phyloP scores from a whole-genome alignment of 2,888 invertebrate species.

The Mesochorus sp. region DNA sequence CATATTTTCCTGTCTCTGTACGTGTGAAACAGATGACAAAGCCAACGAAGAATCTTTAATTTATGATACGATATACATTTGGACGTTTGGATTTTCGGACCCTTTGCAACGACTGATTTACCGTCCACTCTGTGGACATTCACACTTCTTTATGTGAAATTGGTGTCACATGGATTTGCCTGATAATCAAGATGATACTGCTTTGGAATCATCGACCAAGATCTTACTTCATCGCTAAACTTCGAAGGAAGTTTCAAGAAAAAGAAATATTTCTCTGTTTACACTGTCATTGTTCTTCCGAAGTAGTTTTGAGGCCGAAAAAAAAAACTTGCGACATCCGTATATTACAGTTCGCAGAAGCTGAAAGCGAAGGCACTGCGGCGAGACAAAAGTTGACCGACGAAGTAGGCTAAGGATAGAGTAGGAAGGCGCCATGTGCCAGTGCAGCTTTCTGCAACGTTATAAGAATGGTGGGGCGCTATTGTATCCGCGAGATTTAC shows the following conservation, averaged over 20 bases:
- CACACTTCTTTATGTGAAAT: conserved; percentile 19
- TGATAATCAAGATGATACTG: too few relatives aligned
- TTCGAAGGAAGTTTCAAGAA: neutral
- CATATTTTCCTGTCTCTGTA: neutral
- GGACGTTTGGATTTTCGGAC: conserved; percentile 71
- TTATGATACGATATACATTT: conserved; percentile 70
- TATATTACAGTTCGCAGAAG: conserved; percentile 5
- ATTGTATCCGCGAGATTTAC: conserved; percentile 76
- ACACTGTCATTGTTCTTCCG: conserved; percentile 3
- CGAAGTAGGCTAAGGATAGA: conserved; percentile 37
- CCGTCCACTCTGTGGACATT: conserved; percentile 51
- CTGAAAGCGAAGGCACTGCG: conserved; percentile 16
- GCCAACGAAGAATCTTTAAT: conserved; percentile 63
- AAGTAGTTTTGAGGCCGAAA: neutral
- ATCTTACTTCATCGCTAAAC: too few relatives aligned
- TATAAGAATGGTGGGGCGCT: conserved; percentile 62
- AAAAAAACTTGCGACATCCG: neutral
- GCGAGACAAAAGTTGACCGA: conserved; percentile 34
- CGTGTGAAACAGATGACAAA: conserved; percentile 28
- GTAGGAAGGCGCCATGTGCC: conserved; percentile 22
- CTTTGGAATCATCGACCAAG: too few relatives aligned
- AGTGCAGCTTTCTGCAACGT: conserved; percentile 60
- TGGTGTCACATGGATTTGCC: conserved; percentile 49
- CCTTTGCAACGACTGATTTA: conserved; percentile 66
- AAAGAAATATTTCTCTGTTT: neutral